phyloP scores from a whole-genome alignment of 2,113 vertebrate genomes.

The Microcebus griseorufus region DNA sequence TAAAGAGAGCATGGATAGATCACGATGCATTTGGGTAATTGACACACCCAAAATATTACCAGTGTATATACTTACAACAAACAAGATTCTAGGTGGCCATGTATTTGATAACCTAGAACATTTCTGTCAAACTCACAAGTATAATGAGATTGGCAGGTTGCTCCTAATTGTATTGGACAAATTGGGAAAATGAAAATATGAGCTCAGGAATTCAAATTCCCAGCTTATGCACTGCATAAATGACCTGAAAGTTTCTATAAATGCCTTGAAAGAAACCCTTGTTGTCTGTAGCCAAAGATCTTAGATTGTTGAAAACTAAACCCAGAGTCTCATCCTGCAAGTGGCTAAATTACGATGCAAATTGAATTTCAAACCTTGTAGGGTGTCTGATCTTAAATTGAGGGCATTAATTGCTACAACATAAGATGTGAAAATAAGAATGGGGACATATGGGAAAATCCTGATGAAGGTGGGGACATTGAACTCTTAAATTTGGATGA shows the following conservation, averaged over 20 bases:
- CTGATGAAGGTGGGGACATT: background rate
- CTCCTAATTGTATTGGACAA: background rate
- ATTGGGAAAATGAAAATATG: background rate
- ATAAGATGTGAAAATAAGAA: background rate
- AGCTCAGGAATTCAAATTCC: background rate
- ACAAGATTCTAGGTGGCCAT: background rate
- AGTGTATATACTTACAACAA: background rate
- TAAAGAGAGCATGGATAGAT: background rate
- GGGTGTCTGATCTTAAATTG: background rate
- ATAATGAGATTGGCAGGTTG: background rate
- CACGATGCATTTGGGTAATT: background rate
- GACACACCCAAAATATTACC: background rate
- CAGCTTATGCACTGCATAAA: background rate
- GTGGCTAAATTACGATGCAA: constrained; percentile 18
- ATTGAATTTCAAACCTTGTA: constrained; percentile 24
- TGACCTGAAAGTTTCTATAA: background rate
- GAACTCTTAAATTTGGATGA: background rate
- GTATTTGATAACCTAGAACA: background rate
- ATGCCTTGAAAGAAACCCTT: background rate
- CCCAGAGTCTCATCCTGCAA: background rate
- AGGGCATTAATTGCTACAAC: background rate
- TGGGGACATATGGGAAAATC: constrained; percentile 16
- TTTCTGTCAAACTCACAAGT: background rate
- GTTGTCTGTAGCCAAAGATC: background rate
- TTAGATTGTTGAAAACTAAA: constrained; percentile 8